Evolutionary conservation across 2,888 invertebrate genomes (phyloP).

Genomic region (Cotesia congregata): DNA sequence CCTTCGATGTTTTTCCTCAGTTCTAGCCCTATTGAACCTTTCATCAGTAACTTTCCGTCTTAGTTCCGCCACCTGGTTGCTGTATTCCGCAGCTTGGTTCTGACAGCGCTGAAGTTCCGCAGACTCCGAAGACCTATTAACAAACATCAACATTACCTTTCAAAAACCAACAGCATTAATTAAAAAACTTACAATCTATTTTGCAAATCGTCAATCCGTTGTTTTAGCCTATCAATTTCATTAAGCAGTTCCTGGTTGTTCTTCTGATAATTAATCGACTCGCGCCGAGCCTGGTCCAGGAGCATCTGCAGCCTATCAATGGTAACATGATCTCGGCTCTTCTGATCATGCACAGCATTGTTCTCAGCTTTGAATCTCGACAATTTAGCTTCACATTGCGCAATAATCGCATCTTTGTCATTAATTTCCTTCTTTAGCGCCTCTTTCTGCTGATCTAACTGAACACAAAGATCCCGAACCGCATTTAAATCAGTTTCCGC

Average conservation of each 20-base stretch:
- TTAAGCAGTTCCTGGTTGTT: slow-evolving; percentile 77
- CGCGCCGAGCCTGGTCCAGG: slow-evolving; percentile 73
- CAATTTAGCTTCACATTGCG: slow-evolving; percentile 73
- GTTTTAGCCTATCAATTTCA: slow-evolving; percentile 75
- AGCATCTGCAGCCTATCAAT: slow-evolving; percentile 74
- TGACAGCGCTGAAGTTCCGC: slow-evolving; percentile 72
- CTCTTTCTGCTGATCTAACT: slow-evolving; percentile 79
- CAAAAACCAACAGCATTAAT: too few relatives aligned
- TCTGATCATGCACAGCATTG: slow-evolving; percentile 67
- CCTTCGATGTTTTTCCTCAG: slow-evolving; percentile 68
- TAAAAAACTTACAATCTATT: slow-evolving; percentile 70
- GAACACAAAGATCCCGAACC: slow-evolving; percentile 75
- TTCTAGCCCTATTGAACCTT: slow-evolving; percentile 70
- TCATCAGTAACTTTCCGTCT: slow-evolving; percentile 73
- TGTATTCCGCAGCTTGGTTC: slow-evolving; percentile 73
- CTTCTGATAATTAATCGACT: slow-evolving; percentile 76
- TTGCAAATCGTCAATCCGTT: slow-evolving; percentile 72
- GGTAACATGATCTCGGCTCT: slow-evolving; percentile 70
- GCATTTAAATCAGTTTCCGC: slow-evolving; percentile 76
- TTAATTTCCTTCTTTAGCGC: slow-evolving; percentile 73
- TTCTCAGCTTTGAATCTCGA: slow-evolving; percentile 71
- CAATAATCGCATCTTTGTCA: slow-evolving; percentile 70
- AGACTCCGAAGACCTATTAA: slow-evolving; percentile 64
- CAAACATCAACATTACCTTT: too few relatives aligned
- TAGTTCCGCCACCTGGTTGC: slow-evolving; percentile 72